phyloP scores from a whole-genome alignment of 2,113 vertebrate genomes.

The Gallinago paraguaiae region DNA sequence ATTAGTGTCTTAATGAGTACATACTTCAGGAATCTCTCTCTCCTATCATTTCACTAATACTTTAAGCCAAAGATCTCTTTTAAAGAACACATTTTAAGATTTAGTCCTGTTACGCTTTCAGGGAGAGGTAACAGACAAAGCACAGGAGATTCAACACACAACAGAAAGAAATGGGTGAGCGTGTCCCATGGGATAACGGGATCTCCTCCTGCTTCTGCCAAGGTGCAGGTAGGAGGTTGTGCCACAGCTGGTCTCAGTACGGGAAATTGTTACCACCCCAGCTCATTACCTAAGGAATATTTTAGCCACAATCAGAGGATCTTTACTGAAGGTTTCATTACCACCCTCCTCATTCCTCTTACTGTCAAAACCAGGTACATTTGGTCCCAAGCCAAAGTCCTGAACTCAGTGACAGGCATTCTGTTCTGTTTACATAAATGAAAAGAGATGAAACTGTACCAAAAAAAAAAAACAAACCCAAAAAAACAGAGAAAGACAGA shows the following conservation, averaged over 20 bases:
- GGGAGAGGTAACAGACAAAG: not conserved
- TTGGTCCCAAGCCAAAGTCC: not conserved
- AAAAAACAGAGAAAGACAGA: too few species aligned
- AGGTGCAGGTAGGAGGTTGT: not conserved
- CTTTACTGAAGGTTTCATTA: not conserved
- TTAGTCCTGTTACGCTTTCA: not conserved
- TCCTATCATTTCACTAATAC: not conserved
- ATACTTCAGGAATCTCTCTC: not conserved
- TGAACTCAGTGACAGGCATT: not conserved
- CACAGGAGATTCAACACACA: not conserved
- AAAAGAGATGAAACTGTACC: not conserved
- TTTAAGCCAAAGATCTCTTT: not conserved
- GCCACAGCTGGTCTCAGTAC: not conserved
- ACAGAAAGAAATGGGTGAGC: not conserved
- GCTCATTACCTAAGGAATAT: not conserved
- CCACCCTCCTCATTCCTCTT: not conserved
- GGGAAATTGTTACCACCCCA: not conserved
- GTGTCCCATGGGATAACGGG: not conserved
- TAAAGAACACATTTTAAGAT: not conserved
- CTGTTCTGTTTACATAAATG: not conserved
- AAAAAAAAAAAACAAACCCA: not conserved
- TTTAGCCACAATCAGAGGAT: not conserved
- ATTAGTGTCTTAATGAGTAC: slow-evolving; percentile 2
- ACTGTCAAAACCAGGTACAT: not conserved
- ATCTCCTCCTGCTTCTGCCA: not conserved